These are phyloP conservation scores for Spilarctia lutea DNA, from an alignment of 2,888 invertebrate species.

Conservation along the genomic window DNA sequence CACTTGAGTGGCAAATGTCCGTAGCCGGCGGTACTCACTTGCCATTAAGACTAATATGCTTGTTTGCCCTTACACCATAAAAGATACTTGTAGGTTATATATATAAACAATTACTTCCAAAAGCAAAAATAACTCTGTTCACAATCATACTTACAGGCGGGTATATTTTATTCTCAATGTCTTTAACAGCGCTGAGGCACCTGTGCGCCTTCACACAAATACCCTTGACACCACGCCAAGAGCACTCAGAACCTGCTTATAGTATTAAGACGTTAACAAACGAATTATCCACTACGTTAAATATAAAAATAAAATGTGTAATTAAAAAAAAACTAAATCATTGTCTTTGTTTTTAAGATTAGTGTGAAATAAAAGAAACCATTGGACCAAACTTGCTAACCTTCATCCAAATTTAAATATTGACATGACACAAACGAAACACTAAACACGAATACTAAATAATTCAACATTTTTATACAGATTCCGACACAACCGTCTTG, in stretches of 20 bases:
- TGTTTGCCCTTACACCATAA: too few species aligned
- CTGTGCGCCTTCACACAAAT: slow-evolving; percentile 1
- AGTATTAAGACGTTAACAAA: neutral
- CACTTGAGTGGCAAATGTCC: too few species aligned
- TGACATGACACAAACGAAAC: neutral
- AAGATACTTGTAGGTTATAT: too few species aligned
- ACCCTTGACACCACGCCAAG: neutral
- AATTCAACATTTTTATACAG: neutral
- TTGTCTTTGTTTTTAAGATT: too few species aligned
- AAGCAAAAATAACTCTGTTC: too few species aligned
- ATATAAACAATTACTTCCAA: too few species aligned
- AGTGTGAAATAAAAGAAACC: neutral
- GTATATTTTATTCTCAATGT: neutral
- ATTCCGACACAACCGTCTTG: neutral
- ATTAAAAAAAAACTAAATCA: too few species aligned
- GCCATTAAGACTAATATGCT: too few species aligned
- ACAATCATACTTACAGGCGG: slow-evolving; percentile 12
- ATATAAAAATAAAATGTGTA: too few species aligned
- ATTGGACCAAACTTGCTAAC: neutral
- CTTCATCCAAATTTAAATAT: slow-evolving; percentile 1
- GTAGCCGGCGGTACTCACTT: too few species aligned
- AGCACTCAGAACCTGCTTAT: neutral
- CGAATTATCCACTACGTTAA: too few species aligned
- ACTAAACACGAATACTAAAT: neutral
- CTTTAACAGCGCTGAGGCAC: slow-evolving; percentile 11